Conservation (phyloP, 64 coral and sea anemone genomes). For the Orbicella faveolata region DNA sequence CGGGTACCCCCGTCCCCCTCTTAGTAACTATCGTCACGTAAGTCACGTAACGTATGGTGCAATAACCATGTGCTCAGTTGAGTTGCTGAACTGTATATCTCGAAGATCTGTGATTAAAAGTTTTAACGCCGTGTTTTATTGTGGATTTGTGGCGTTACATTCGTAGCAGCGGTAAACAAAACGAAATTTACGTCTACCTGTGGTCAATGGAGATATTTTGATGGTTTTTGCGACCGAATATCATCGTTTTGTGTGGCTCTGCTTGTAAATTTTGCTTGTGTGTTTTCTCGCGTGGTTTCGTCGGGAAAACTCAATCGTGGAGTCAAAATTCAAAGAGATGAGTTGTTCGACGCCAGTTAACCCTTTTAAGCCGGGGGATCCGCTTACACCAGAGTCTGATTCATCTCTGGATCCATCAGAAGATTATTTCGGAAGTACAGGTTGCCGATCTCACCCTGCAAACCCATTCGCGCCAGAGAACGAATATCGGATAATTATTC, state of each 20-base stretch:
- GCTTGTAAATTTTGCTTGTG: neutral
- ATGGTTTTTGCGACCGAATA: conserved; percentile 1
- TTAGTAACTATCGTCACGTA: too few species aligned
- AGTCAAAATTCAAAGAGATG: neutral
- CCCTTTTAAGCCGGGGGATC: neutral
- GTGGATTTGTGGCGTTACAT: neutral
- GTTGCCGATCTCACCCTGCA: neutral
- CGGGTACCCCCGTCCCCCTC: too few species aligned
- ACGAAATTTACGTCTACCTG: too few species aligned
- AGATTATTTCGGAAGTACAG: neutral
- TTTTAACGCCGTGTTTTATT: too few species aligned
- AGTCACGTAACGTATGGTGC: too few species aligned
- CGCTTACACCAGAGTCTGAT: conserved; percentile 5
- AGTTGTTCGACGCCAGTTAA: conserved; percentile 18
- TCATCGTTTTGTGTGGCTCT: neutral
- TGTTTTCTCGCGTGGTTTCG: conserved; percentile 3
- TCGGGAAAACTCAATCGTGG: neutral
- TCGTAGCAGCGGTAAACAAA: neutral
- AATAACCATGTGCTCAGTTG: too few species aligned
- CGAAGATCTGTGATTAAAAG: too few species aligned
- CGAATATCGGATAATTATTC: neutral
- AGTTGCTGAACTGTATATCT: too few species aligned
- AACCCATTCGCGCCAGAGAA: neutral
- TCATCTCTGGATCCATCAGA: neutral
- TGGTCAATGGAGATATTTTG: conserved; percentile 16